Base-by-base conservation (phyloP, 2,888 invertebrate genomes). In the Tolmerus cingulatus region DNA sequence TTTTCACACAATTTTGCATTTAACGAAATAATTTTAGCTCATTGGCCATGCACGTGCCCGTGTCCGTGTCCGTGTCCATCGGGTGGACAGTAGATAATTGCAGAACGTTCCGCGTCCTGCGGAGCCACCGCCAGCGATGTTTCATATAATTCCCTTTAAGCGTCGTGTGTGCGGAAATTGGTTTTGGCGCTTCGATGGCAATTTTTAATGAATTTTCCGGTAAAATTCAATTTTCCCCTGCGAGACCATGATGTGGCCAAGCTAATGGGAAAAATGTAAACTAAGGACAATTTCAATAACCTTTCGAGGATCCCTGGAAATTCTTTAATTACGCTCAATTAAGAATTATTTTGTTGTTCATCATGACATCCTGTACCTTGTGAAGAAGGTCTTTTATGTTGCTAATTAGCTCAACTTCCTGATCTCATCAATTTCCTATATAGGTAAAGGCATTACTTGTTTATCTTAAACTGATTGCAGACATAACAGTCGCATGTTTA, bases 1-100 rank as follows among this genome's bases (percentile, higher is more conserved):
- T 85, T 85, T 85, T 85, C 85, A 74, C 85, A 74, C 74, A 46
- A 74, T 74, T 85, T 85, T 74, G 74, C 85, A 74, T 74, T 85
- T 85, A 85, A 85, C 74, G 46, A 74, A 74, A 74, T 85, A 85
- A 74, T 85, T 85, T 85, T 37, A 43, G 46, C 51, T 16, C 85
- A 74, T 85, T 82, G 79, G 23, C 46, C 30, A 74, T 74, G 46
- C 46, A 85, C 23, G 74, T 74, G 43, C 12, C 16, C 27, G 76
- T 37, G 82, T 57, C 43, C 27, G 76, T 37, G 82, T 57, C 43
- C 43, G 12, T 46, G 43, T 46, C 82, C 23, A 37, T 34, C 19
- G 82, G 82, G 57, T 34, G 37, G 57, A 82, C 82, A 51, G 79
- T 79, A 79, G 46, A 79, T 79, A 79, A 79, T 79, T 79, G 79